These are phyloP conservation scores for Phyllotreta striolata DNA, from an alignment of 2,888 invertebrate species.

Conservation along the genomic window DNA sequence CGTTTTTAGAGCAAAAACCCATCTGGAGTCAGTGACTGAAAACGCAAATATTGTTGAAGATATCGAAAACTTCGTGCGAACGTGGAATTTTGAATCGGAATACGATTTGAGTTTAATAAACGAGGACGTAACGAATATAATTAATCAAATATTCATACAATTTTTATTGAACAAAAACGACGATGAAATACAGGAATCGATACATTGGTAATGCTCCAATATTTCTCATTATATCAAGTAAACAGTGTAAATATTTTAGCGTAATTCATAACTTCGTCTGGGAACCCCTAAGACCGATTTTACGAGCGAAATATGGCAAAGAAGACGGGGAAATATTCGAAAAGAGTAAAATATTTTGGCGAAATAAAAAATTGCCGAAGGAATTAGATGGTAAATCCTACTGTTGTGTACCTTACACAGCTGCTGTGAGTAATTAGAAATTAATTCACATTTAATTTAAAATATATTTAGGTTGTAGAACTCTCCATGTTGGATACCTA, in stretches of 20 bases:
- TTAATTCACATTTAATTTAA: constrained; percentile 14
- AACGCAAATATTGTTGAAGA: constrained; percentile 36
- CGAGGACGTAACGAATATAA: constrained; percentile 34
- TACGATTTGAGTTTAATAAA: constrained; percentile 31
- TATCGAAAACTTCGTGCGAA: constrained; percentile 30
- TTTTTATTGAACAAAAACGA: constrained; percentile 23
- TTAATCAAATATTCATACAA: constrained; percentile 24
- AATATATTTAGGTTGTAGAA: constrained; percentile 58
- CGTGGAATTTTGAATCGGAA: constrained; percentile 37
- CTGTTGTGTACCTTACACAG: constrained; percentile 58
- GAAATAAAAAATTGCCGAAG: background rate
- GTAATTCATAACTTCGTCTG: constrained; percentile 53
- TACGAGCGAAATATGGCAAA: constrained; percentile 50
- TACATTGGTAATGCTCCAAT: constrained; percentile 34
- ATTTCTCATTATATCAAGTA: constrained; percentile 9
- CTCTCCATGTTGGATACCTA: constrained; percentile 59
- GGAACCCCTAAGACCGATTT: constrained; percentile 54
- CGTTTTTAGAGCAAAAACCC: constrained; percentile 32
- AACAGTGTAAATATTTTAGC: constrained; percentile 40
- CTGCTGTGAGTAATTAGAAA: constrained; percentile 54
- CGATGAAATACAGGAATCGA: constrained; percentile 22
- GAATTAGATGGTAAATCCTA: constrained; percentile 45
- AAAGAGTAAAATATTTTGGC: constrained; percentile 43
- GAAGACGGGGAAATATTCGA: constrained; percentile 56
- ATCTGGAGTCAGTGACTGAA: constrained; percentile 18